Evolutionary conservation across 2,888 invertebrate genomes (phyloP).

Genomic region (Kryphioiulus occultus): DNA sequence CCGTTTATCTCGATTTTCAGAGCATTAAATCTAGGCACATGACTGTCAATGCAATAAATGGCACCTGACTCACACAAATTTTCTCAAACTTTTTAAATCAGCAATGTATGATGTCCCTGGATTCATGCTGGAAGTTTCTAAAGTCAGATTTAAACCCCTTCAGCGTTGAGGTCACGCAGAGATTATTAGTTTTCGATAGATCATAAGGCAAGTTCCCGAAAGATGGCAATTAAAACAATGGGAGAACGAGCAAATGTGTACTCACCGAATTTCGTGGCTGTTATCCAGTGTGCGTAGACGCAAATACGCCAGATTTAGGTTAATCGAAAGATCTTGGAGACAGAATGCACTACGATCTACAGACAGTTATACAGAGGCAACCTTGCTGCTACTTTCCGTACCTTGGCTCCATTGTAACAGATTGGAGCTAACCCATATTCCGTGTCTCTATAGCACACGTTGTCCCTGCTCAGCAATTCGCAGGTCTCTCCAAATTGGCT

Average conservation of each 20-base stretch:
- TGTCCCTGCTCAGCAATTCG: background rate
- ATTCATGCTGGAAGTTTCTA: no score
- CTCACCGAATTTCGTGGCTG: background rate
- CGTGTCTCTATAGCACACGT: no score
- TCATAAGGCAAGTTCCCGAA: background rate
- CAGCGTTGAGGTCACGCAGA: background rate
- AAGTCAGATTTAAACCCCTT: no score
- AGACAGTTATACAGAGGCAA: background rate
- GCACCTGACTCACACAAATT: no score
- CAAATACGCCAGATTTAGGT: background rate
- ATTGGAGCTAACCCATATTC: background rate
- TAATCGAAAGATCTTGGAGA: background rate
- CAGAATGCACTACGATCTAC: background rate
- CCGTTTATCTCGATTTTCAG: no score
- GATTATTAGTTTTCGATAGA: background rate
- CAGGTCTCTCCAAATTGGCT: background rate
- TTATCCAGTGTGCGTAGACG: background rate
- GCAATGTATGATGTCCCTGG: no score
- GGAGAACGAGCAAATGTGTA: background rate
- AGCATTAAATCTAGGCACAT: no score
- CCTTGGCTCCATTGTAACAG: background rate
- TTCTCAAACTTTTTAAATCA: no score
- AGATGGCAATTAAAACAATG: background rate
- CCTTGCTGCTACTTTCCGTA: background rate
- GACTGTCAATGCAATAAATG: no score